Conservation (phyloP, 2,888 invertebrate species). For the Hemaris fuciformis region DNA sequence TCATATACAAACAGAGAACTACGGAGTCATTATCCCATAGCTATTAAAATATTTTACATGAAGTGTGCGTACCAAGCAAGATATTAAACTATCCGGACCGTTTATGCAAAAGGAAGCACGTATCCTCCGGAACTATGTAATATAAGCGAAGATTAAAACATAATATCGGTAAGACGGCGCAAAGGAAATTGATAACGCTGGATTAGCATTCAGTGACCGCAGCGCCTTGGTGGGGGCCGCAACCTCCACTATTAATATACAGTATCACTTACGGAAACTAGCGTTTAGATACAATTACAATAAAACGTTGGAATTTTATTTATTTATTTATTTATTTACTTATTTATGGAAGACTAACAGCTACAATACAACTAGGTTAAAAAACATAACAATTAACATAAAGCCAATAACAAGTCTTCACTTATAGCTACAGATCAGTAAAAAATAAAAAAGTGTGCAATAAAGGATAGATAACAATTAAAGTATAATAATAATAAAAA, state of each 20-base stretch:
- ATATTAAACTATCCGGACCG: background rate
- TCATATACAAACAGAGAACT: background rate
- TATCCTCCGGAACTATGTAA: background rate
- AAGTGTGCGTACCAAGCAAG: background rate
- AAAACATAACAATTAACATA: too few species aligned
- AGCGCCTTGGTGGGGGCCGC: background rate
- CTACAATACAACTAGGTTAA: too few species aligned
- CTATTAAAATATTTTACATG: background rate
- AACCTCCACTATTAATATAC: background rate
- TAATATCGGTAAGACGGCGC: background rate
- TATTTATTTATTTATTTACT: too few species aligned
- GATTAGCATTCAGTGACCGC: constrained; percentile 12
- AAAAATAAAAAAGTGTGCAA: too few species aligned
- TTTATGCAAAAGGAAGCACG: background rate
- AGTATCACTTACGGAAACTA: background rate
- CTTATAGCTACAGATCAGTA: too few species aligned
- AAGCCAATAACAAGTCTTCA: too few species aligned
- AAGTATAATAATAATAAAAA: too few species aligned
- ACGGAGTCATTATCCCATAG: background rate
- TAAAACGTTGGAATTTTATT: too few species aligned
- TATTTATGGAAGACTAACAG: too few species aligned
- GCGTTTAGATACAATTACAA: background rate
- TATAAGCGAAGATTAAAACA: background rate
- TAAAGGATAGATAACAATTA: too few species aligned
- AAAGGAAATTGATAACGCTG: constrained; percentile 9